These are phyloP conservation scores for Penelope pileata DNA, from an alignment of 2,113 vertebrate species.

Conservation along the genomic window DNA sequence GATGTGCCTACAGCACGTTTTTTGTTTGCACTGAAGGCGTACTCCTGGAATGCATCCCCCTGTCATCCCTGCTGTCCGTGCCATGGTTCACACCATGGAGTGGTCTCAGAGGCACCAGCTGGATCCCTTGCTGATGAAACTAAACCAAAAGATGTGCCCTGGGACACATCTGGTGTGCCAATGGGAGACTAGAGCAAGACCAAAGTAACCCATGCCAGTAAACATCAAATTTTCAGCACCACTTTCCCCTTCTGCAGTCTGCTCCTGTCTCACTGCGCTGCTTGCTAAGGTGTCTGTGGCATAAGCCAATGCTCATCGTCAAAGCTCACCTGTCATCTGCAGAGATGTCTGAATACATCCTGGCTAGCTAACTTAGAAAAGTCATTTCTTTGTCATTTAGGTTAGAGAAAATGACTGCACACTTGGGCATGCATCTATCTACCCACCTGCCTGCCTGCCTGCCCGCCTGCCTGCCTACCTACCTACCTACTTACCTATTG, in stretches of 20 bases:
- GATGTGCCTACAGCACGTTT: not conserved
- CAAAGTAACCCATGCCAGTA: not conserved
- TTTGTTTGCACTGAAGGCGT: not conserved
- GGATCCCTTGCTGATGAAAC: not conserved
- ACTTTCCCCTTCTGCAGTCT: not conserved
- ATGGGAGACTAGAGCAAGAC: not conserved
- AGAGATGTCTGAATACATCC: not conserved
- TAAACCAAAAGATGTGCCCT: not conserved
- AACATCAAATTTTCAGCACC: not conserved
- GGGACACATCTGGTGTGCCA: not conserved
- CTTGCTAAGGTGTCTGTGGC: not conserved
- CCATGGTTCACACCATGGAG: rapidly evolving
- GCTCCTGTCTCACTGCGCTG: not conserved
- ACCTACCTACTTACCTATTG: not conserved
- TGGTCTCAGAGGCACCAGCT: not conserved
- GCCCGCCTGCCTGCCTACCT: not conserved
- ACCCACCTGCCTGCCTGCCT: not conserved
- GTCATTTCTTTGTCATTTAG: not conserved
- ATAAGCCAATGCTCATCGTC: not conserved
- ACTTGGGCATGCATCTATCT: not conserved
- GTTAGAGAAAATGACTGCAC: not conserved
- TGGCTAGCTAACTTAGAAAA: not conserved
- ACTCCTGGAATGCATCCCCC: not conserved
- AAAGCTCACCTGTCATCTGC: not conserved
- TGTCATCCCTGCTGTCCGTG: not conserved